phyloP scores from a whole-genome alignment of 2,113 vertebrate genomes.

The Hyla sarda region DNA sequence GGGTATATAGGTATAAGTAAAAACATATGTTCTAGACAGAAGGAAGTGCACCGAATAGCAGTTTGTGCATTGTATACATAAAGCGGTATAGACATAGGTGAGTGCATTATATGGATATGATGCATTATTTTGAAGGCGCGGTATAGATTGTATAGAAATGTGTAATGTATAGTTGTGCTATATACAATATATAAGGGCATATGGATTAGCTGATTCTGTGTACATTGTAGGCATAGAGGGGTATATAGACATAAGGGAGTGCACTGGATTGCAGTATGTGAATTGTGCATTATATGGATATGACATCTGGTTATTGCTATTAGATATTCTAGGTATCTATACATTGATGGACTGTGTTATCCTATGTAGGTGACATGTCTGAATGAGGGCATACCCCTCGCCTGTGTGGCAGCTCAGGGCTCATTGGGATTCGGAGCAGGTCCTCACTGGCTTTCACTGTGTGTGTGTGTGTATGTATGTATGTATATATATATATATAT shows the following conservation, averaged over 20 bases:
- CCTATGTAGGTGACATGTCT: not conserved
- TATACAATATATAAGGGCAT: not conserved
- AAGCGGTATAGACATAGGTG: not conserved
- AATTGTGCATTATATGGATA: not conserved
- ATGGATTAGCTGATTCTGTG: not conserved
- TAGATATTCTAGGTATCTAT: not conserved
- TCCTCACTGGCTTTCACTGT: not conserved
- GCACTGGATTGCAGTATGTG: not conserved
- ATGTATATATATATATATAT: no score
- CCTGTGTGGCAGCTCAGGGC: not conserved
- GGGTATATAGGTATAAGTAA: no score
- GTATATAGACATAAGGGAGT: not conserved
- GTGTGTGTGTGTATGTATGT: not conserved
- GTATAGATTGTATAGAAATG: no score
- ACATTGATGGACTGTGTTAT: no score
- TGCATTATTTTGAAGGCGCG: no score
- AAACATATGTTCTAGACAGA: no score
- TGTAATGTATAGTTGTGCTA: not conserved
- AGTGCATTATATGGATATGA: not conserved
- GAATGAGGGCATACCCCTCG: not conserved
- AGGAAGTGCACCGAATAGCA: no score
- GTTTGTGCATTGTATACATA: no score
- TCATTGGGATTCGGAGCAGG: conserved; percentile 10
- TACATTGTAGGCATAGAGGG: no score
- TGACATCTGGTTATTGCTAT: not conserved